Evolutionary conservation across 2,797 vertebrate genomes (phyloP).

Genomic region (Alcedo quadribrachys): DNA sequence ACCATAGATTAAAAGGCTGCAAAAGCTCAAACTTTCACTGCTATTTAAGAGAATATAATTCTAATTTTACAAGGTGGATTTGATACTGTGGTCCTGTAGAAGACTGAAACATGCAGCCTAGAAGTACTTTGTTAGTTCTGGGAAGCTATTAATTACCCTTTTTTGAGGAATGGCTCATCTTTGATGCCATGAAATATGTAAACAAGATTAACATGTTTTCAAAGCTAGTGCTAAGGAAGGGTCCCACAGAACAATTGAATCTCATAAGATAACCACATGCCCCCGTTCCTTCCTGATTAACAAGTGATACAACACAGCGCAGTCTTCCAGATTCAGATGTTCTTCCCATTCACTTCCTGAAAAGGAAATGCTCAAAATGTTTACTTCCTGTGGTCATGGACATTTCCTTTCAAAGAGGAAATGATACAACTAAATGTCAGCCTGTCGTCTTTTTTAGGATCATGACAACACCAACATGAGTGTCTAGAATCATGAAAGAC

Average conservation of each 20-base stretch:
- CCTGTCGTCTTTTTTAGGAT: neutral
- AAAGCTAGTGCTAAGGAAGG: neutral
- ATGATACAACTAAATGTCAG: slow-evolving; percentile 4
- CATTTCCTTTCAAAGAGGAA: slow-evolving; percentile 51
- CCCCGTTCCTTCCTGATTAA: slow-evolving; percentile 57
- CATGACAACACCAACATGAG: neutral
- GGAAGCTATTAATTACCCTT: neutral
- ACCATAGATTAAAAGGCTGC: neutral
- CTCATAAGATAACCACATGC: slow-evolving; percentile 47
- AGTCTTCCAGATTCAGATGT: slow-evolving; percentile 55
- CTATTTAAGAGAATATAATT: neutral
- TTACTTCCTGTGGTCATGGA: slow-evolving; percentile 48
- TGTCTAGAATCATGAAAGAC: neutral
- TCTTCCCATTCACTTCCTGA: slow-evolving; percentile 60
- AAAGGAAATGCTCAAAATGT: slow-evolving; percentile 62
- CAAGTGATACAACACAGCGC: neutral
- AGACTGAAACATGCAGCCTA: neutral
- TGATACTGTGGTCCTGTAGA: neutral
- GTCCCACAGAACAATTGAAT: neutral
- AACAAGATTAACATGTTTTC: neutral
- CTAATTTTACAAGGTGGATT: neutral
- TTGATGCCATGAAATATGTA: neutral
- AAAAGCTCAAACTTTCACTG: neutral
- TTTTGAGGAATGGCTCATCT: neutral
- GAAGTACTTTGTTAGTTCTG: neutral